Evolutionary conservation across 2,888 invertebrate species (phyloP).

Genomic region (Lathronympha strigana): DNA sequence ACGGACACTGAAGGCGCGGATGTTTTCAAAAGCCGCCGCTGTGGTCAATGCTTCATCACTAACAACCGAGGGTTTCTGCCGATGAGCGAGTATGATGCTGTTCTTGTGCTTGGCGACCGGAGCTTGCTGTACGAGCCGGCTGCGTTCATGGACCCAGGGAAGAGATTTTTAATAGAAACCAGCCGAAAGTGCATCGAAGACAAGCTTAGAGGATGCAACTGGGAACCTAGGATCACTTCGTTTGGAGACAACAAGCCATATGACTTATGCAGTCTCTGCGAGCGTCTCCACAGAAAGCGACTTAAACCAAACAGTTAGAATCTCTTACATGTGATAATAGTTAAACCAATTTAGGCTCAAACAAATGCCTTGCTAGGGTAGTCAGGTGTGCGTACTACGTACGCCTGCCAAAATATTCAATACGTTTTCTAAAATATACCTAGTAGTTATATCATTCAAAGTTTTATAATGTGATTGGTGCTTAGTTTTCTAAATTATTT

Average conservation of each 20-base stretch:
- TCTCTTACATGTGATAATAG: conserved; percentile 48
- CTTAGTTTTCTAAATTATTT: conserved; percentile 38
- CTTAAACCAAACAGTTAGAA: conserved; percentile 37
- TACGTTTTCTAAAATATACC: conserved; percentile 42
- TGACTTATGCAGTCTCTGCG: conserved; percentile 55
- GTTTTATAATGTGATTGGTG: conserved; percentile 39
- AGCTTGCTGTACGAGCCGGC: conserved; percentile 48
- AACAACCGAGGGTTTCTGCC: conserved; percentile 67
- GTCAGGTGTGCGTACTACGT: too few relatives aligned
- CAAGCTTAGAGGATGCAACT: conserved; percentile 54
- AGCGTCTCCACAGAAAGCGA: conserved; percentile 44
- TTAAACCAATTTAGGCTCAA: conserved; percentile 37
- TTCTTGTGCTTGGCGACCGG: conserved; percentile 53
- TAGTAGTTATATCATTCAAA: conserved; percentile 33
- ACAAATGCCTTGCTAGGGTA: conserved; percentile 45
- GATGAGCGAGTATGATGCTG: conserved; percentile 62
- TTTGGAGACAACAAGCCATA: conserved; percentile 48
- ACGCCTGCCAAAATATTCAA: conserved; percentile 44
- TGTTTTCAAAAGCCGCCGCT: conserved; percentile 55
- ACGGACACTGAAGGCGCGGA: conserved; percentile 59
- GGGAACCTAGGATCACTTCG: conserved; percentile 58
- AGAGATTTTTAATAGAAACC: conserved; percentile 57
- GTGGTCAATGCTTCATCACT: conserved; percentile 64
- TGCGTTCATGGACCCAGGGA: conserved; percentile 57
- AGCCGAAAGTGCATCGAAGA: conserved; percentile 53